Percentiles rank a stretch among this genome's conserved stretches.
These are phyloP conservation scores for Exaiptasia diaphana DNA, from an alignment of 64 coral and sea anemone genomes.

Conservation along the genomic window DNA sequence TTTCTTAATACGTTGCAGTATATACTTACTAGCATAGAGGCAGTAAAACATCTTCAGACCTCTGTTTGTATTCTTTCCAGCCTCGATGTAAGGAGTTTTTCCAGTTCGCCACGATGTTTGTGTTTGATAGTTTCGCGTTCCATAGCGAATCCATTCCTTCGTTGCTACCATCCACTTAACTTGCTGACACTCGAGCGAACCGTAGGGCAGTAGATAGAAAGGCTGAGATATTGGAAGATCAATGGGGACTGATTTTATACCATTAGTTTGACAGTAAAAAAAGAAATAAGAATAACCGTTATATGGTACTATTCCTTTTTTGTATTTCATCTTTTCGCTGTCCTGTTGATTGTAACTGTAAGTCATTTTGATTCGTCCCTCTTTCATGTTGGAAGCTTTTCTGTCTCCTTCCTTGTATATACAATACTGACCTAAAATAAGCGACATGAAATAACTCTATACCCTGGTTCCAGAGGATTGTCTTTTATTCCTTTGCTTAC, in stretches of 20 bases:
- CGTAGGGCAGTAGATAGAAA: conserved; percentile 21
- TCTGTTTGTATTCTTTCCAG: not conserved
- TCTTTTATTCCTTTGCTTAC: too few relatives aligned
- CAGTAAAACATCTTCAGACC: not conserved
- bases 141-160: conserved; percentile 5
- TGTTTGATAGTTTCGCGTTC: not conserved
- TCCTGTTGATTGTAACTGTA: not conserved
- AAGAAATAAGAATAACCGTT: too few relatives aligned
- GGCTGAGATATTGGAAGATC: not conserved
- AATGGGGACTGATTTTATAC: not conserved
- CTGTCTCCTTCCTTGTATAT: not conserved
- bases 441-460: too few relatives aligned
- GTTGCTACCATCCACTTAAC: conserved; percentile 24
- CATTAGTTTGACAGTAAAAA: not conserved
- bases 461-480: too few relatives aligned
- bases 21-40: not conserved
- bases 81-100: not conserved
- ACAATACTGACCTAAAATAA: not conserved
- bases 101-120: not conserved
- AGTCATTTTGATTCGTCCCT: not conserved
- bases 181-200: conserved; percentile 7
- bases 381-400: not conserved
- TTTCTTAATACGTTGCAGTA: not conserved
- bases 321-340: too few relatives aligned
- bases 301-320: too few relatives aligned